A percentile compares a stretch with the other conserved stretches of the same genome.
Evolutionary conservation across 2,888 invertebrate species (phyloP).

Genomic region (Philonicus albiceps): DNA sequence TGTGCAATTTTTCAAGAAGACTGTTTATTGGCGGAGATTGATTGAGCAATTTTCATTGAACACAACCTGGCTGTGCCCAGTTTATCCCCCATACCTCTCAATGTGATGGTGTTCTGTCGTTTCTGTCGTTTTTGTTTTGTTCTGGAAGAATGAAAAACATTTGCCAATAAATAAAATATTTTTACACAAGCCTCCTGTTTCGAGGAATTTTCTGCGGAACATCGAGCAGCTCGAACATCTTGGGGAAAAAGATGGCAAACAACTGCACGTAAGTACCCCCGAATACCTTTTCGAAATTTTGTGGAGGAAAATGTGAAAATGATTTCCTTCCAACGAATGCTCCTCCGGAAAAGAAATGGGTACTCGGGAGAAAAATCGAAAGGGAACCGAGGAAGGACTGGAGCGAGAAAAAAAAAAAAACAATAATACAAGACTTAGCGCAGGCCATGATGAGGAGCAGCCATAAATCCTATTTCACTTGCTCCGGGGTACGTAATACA

Average conservation of each 20-base stretch:
- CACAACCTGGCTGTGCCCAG: not conserved
- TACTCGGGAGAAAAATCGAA: slow-evolving; percentile 1
- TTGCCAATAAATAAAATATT: slow-evolving; percentile 39
- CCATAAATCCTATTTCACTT: slow-evolving; percentile 36
- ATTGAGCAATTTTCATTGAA: slow-evolving; percentile 41
- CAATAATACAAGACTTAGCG: slow-evolving; percentile 15
- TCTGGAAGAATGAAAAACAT: slow-evolving; percentile 26
- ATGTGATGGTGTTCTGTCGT: not conserved
- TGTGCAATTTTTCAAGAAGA: slow-evolving; percentile 37
- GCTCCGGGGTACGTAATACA: slow-evolving; percentile 38
- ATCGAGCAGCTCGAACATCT: not conserved
- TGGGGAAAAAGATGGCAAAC: not conserved
- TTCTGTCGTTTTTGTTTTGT: not conserved
- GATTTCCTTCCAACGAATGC: slow-evolving; percentile 32
- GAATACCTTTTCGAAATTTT: slow-evolving; percentile 23
- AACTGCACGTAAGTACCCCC: slow-evolving; percentile 1
- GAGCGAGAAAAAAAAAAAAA: slow-evolving; percentile 9
- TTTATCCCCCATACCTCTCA: not conserved
- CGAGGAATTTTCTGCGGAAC: not conserved
- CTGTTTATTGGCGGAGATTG: slow-evolving; percentile 41
- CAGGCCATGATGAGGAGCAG: slow-evolving; percentile 2
- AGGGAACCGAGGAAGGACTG: not conserved
- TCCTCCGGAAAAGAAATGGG: not conserved
- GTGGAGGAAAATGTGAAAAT: slow-evolving; percentile 31
- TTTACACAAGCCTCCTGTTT: slow-evolving; percentile 1